Base-by-base conservation (phyloP, 2,888 invertebrate species). In the Andrena flavipes region DNA sequence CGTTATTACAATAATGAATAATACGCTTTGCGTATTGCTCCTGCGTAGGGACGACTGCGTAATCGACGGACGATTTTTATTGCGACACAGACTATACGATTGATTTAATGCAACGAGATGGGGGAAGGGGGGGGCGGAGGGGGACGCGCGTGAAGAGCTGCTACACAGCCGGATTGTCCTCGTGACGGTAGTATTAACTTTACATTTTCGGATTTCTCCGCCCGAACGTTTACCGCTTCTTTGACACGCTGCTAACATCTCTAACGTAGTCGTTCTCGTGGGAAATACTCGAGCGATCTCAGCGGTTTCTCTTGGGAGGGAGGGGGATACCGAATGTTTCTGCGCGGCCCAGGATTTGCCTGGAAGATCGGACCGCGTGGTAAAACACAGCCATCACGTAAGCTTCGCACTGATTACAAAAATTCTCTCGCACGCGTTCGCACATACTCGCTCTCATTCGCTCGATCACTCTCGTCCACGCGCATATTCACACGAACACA, bases 321-420 rank as follows among this genome's bases (percentile, higher is more conserved):
- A 33, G 33, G 73, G 78, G 80, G 81, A 75, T 80, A 82, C 82
- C 71, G 82, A 82, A 82, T 71, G 67, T 82, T 82, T 82, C 82
- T 82, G 82, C 82, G 80, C 82, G 82, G 82, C 63, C 82, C 82
- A 84, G 79, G 80, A 78, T 86, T 68, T 86, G 80, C 80, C 82
- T 88, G 90, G 91, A 91, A 91, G 91, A 90, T 87, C 84, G 86
- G 87, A 89, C 87, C 89, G 86, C 88, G 85, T 87, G 87, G 84
- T 89, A 89, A 80, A 80, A 90, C 90, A 91, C 91, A 90, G 91
- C 90, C 90, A 87, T 91, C 83, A 84, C 84, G 79, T 82, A 87
- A 88, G 85, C 88, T 90, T 89, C 86, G 84, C 88, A 88, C 88
- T 84, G 87, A 88, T 88, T 84, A 87, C 64, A 88, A 88, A 86